Conservation (phyloP, 92 coral and sea anemone species). For the Epizoanthus stellaris region DNA sequence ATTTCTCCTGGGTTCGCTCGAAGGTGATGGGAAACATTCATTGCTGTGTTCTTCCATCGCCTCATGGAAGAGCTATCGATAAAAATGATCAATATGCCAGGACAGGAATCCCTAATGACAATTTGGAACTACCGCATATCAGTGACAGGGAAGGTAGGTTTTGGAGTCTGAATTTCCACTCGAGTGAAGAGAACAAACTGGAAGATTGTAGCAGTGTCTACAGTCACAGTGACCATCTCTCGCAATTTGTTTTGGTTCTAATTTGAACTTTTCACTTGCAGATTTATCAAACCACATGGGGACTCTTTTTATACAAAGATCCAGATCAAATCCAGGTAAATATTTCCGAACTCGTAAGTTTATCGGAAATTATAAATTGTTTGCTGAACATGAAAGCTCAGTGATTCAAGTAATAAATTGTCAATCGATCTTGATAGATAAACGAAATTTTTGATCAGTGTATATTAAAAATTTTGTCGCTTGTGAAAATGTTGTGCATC, state of each 20-base stretch:
- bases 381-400: neutral
- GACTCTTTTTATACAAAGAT: conserved; percentile 87
- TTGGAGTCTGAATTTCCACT: conserved; percentile 9
- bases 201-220: conserved; percentile 16
- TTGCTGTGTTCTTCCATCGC: conserved; percentile 95
- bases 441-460: neutral
- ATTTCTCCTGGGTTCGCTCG: conserved; percentile 12
- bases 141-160: conserved; percentile 96
- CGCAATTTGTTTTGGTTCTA: neutral
- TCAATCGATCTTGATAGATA: conserved; percentile 4
- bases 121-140: conserved; percentile 93
- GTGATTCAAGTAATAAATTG: neutral
- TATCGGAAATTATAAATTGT: neutral
- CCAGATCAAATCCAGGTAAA: conserved; percentile 64
- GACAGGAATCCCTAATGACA: conserved; percentile 69
- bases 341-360: conserved; percentile 15
- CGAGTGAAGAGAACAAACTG: neutral
- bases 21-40: conserved; percentile 91
- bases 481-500: neutral
- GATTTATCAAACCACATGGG: conserved; percentile 98
- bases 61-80: conserved; percentile 78
- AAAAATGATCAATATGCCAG: conserved; percentile 85
- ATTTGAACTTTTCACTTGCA: conserved; percentile 44
- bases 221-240: neutral
- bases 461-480: neutral